Evolutionary conservation across 2,113 vertebrate genomes (phyloP).

Genomic region (human): GRCh38 chr9:105214501-105215000

Average conservation of each 20-base stretch:
- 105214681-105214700: background rate
- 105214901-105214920: background rate
- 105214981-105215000: background rate
- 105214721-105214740: background rate
- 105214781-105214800: background rate
- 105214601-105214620: background rate
- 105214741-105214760: background rate
- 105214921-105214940: background rate
- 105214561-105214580: background rate
- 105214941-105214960: background rate
- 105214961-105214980: background rate
- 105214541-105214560: background rate
- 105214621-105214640: background rate
- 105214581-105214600: background rate
- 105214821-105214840: background rate
- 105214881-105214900: background rate
- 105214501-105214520: background rate
- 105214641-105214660: background rate
- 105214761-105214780: background rate
- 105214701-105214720: background rate
- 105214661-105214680: background rate
- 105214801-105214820: background rate
- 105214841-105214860: background rate
- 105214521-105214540: background rate
- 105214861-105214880: background rate